Percentiles rank a stretch among this genome's conserved stretches.
These are phyloP conservation scores for Metridium senile DNA, from an alignment of 92 coral and sea anemone genomes.

Conservation along the genomic window DNA sequence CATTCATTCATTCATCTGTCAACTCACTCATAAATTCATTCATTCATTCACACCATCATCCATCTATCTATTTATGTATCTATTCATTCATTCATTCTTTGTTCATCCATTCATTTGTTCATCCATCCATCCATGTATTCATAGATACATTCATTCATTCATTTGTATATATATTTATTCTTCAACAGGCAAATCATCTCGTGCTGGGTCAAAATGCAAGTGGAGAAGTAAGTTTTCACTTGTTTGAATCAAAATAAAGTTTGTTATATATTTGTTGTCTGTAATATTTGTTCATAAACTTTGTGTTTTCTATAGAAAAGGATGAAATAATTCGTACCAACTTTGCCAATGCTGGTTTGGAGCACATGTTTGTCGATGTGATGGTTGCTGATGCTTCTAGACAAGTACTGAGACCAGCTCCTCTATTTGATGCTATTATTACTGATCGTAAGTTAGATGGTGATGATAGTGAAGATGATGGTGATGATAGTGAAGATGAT, in stretches of 20 bases:
- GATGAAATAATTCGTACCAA: conserved; percentile 83
- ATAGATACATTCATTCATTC: no score
- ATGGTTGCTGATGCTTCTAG: conserved; percentile 86
- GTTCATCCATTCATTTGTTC: no score
- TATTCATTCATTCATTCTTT: no score
- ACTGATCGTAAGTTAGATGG: conserved; percentile 89
- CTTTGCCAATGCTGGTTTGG: conserved; percentile 77
- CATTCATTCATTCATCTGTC: no score
- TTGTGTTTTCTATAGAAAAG: conserved; percentile 41
- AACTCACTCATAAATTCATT: no score
- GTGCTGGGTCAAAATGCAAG: conserved; percentile 74
- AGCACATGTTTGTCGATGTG: conserved; percentile 72
- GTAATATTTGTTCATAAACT: not conserved
- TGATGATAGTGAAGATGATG: not conserved
- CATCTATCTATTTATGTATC: no score
- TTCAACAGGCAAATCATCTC: conserved; percentile 85
- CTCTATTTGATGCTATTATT: conserved; percentile 90
- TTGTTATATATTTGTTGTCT: no score
- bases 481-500: not conserved
- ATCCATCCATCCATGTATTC: no score
- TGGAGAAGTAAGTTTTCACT: conserved; percentile 78
- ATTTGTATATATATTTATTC: not conserved
- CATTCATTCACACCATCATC: no score
- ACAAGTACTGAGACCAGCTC: conserved; percentile 70
- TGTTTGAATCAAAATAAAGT: no score